Evolutionary conservation across 2,113 vertebrate species (phyloP).

Genomic region (Procapra przewalskii): DNA sequence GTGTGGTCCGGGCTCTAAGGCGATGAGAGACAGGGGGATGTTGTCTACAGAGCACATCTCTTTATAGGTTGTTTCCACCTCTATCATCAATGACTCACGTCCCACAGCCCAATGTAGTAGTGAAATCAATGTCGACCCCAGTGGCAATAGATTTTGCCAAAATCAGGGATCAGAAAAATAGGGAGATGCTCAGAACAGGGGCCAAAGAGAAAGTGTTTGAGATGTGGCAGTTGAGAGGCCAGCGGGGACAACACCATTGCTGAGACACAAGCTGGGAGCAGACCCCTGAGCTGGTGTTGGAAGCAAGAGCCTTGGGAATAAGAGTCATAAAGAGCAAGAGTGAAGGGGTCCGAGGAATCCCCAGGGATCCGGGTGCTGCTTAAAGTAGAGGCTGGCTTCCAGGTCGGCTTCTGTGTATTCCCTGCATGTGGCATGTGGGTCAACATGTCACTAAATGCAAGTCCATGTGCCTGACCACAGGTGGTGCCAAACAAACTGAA

Average conservation of each 20-base stretch:
- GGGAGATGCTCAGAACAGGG: neutral
- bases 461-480: neutral
- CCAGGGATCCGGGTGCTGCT: fast-evolving
- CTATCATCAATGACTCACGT: fast-evolving
- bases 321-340: neutral
- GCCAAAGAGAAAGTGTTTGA: neutral
- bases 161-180: neutral
- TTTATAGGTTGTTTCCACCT: neutral
- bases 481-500: neutral
- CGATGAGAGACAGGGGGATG: neutral
- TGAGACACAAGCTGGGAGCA: no score
- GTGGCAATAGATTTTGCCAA: neutral
- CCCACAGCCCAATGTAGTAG: neutral
- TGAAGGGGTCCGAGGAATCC: neutral
- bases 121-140: neutral
- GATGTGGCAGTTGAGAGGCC: neutral
- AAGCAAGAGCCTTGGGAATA: neutral
- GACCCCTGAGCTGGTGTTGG: no score
- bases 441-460: neutral
- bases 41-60: neutral
- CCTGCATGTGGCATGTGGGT: neutral
- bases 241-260: fast-evolving
- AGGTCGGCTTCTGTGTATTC: neutral
- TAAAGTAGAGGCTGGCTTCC: neutral
- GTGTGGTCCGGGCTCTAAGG: neutral